Evolutionary conservation across 2,888 invertebrate species (phyloP), one percentile per base, ranked within the genome.

Genomic region (Xylocampa areola): DNA sequence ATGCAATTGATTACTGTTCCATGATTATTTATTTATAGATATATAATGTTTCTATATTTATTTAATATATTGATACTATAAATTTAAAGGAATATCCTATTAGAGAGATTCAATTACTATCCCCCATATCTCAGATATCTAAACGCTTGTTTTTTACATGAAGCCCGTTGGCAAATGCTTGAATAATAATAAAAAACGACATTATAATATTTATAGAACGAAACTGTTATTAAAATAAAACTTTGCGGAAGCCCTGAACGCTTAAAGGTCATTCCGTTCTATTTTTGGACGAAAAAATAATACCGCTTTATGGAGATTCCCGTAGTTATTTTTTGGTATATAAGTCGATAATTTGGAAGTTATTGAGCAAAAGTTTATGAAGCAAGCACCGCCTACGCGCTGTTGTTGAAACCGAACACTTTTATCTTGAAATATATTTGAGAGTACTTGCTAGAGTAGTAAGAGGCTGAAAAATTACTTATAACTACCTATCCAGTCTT

Each of bases 241-340:
- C 7, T 4, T 16, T 2, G 13, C 10, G 62, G 10, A 57, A 71
- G 8, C 75, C 75, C 61, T 70, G 33, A 39, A 13, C 10, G 27
- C 8, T 19, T 37, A 27, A 55, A 74, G 57, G 67, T 41, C 50
- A 32, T 30, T 27, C 13, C 8, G 16, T 45, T 66, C 62, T 66
- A 72, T 75, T 72, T 75, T 67, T 14, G 53, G 48, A 40, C 16
- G 21, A 32, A 23, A 41, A 55, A 60, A 50, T 44, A 35, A 23
- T 13, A 16, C 17, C 21, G 17, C 6, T 65, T 70, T 66, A 40
- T 52, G 23, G 36, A 39, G 41, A 48, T 59, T 55, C 40, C 30
- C 11, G 10, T 59, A 48, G 40, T 61, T 52, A n/a, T n/a, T n/a
- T n/a, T 23, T 47, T 13, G n/a, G 6, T 14, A 57, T 21, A 16